These are phyloP conservation scores for Polyergus mexicanus DNA, from an alignment of 1,140 invertebrate genomes.

Conservation along the genomic window DNA sequence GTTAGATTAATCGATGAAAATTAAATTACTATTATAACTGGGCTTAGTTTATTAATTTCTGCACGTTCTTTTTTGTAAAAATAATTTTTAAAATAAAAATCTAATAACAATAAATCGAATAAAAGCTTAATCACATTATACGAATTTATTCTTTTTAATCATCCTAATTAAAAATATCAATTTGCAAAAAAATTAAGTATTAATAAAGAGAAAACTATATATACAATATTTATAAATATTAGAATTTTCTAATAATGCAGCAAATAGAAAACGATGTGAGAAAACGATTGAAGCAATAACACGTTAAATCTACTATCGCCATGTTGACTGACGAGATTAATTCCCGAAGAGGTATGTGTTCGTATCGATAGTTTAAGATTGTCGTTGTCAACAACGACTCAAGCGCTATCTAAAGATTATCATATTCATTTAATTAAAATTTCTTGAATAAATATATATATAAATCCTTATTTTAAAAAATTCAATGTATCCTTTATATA, in stretches of 20 bases:
- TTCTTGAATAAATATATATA: background rate
- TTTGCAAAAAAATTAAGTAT: background rate
- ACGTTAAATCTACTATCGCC: background rate
- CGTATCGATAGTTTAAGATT: slow-evolving; percentile 60
- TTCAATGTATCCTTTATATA: background rate
- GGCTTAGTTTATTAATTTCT: background rate
- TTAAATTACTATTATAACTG: background rate
- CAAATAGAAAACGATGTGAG: background rate
- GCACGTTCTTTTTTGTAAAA: background rate
- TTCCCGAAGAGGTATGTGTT: slow-evolving; percentile 33
- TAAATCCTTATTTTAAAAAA: background rate
- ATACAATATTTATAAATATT: background rate
- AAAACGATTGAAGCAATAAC: slow-evolving; percentile 28
- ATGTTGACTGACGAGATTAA: slow-evolving; percentile 60
- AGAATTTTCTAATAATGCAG: background rate
- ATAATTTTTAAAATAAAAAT: background rate
- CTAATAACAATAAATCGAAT: background rate
- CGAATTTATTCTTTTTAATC: background rate
- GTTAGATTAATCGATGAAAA: background rate
- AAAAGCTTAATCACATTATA: background rate
- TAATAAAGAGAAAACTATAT: background rate
- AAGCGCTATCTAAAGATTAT: background rate
- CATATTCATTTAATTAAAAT: slow-evolving; percentile 10
- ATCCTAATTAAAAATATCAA: slow-evolving; percentile 3
- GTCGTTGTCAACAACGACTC: slow-evolving; percentile 8